Evolutionary conservation across 2,113 vertebrate genomes (phyloP), one percentile per base, ranked within the genome.

Genomic region (Cryptotis parvus): DNA sequence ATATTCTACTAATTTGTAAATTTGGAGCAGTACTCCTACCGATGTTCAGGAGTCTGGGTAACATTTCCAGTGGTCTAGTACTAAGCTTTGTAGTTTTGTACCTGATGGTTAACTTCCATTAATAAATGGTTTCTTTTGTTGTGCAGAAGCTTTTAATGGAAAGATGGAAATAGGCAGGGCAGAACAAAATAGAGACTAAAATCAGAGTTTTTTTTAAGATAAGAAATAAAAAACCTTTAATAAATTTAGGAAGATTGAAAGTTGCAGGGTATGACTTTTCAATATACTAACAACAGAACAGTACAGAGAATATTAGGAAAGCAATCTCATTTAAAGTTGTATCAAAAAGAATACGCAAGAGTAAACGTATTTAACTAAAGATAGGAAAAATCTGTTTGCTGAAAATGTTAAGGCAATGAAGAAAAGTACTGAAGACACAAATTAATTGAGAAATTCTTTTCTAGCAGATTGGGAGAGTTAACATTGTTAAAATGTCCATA

Each of bases 191-290:
- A 69, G 24, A 69, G 72, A 61, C 63, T 35, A 84, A 52, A 83
- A 91, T 68, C 9, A 35, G n/a, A 77, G 22, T 69, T 31, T 70
- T 77, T 58, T 68, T 91, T 68, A 35, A 90, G 74, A 83, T 22
- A 90, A 20, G 49, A 82, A 66, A 9, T 27, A 52, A 27, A 52
- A n/a, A 12, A n/a, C 72, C 70, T 81, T 81, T 27, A 74, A 6
- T 16, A 52, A 43, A 33, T 15, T 75, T 55, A 65, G 22, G 63
- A 31, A 65, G 10, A 37, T 66, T 92, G n/a, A n/a, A 75, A 75
- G 35, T 45, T 68, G 35, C 12, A 92, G 43, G 12, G 31, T 24
- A 22, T 11, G 72, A 39, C 20, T 20, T 86, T 86, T 74, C 66
- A 74, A 18, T 16, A 41, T 10, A 80, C 16, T 91, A 65, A 31